These are phyloP conservation scores for Unio pictorum DNA, from an alignment of 2,888 invertebrate genomes.

Conservation along the genomic window DNA sequence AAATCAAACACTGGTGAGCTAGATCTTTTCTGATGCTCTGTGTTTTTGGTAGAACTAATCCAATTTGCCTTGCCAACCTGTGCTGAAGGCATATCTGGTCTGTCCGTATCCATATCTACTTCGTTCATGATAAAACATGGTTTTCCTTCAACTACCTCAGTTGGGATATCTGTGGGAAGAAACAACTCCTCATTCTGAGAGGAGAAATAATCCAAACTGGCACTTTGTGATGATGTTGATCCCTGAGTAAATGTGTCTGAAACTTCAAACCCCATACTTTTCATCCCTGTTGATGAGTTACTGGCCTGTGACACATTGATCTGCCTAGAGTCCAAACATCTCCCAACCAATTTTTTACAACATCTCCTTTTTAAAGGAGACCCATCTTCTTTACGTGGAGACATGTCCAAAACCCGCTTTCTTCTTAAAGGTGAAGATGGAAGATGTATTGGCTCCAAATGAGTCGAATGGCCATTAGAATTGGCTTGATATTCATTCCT, in stretches of 20 bases:
- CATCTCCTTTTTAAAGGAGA: too few relatives aligned
- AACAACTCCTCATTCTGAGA: conserved; percentile 48
- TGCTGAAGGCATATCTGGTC: too few relatives aligned
- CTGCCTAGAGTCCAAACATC: not conserved
- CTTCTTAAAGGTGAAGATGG: too few relatives aligned
- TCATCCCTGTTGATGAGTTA: not conserved
- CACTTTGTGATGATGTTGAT: conserved; percentile 27
- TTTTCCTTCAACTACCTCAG: not conserved
- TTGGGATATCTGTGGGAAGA: conserved; percentile 16
- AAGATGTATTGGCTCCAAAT: too few relatives aligned
- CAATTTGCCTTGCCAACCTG: conserved; percentile 6
- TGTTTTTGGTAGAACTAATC: conserved; percentile 1
- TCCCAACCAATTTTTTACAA: too few relatives aligned
- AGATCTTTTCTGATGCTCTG: not conserved
- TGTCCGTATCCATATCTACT: conserved; percentile 3
- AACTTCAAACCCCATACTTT: conserved; percentile 50
- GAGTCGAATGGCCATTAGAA: too few relatives aligned
- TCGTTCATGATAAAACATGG: not conserved
- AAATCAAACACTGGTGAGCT: conserved; percentile 3
- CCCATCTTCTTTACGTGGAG: too few relatives aligned
- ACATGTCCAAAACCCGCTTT: too few relatives aligned
- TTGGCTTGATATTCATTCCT: too few relatives aligned
- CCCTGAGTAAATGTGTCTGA: conserved; percentile 19
- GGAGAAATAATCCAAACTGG: conserved; percentile 42
- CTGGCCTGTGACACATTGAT: not conserved